phyloP scores from a whole-genome alignment of 2,888 invertebrate genomes.

The Acrocera orbiculus region DNA sequence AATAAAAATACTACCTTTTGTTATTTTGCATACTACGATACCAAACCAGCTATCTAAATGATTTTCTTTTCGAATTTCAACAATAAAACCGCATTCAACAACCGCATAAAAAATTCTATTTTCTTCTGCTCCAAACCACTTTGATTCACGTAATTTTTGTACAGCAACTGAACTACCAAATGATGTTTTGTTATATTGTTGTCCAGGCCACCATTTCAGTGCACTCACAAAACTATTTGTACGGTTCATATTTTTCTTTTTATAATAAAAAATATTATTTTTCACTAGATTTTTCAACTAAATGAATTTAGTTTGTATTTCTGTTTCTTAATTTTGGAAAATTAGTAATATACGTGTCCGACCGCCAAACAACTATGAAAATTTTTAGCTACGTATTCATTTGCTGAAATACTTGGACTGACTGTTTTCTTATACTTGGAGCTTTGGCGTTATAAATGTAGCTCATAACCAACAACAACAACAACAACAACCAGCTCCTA shows the following conservation, averaged over 20 bases:
- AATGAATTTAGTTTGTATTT: no score
- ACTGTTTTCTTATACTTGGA: no score
- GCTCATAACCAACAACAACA: no score
- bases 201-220: slow-evolving; percentile 29
- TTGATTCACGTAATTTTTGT: slow-evolving; percentile 52
- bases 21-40: slow-evolving; percentile 50
- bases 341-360: no score
- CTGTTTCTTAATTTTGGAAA: no score
- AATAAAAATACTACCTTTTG: slow-evolving; percentile 54
- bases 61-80: slow-evolving; percentile 39
- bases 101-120: slow-evolving; percentile 53
- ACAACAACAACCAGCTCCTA: no score
- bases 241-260: slow-evolving; percentile 22
- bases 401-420: no score
- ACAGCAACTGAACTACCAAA: slow-evolving; percentile 50
- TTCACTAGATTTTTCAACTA: no score
- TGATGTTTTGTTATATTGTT: slow-evolving; percentile 23
- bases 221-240: slow-evolving; percentile 29
- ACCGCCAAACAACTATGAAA: no score
- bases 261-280: no score
- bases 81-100: slow-evolving; percentile 52
- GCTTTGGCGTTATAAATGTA: no score
- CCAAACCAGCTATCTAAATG: slow-evolving; percentile 36
- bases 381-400: no score
- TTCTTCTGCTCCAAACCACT: slow-evolving; percentile 57